Conservation (phyloP, 2,888 invertebrate genomes). For the Cancer borealis region DNA sequence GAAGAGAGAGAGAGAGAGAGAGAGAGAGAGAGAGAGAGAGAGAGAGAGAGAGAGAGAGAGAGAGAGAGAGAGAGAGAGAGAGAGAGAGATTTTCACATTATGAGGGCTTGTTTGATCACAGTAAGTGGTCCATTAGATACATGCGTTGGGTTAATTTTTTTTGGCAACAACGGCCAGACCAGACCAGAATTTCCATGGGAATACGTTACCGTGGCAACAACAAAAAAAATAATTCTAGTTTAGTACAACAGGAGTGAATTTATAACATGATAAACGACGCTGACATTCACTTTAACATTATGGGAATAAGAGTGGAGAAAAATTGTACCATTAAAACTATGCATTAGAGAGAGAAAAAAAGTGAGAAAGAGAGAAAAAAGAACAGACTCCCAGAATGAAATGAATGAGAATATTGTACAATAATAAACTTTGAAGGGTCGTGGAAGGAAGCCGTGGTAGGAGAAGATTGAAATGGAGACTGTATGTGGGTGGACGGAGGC, state of each 20-base stretch:
- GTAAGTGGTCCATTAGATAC: constrained; percentile 24
- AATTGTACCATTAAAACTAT: not conserved
- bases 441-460: too few species aligned
- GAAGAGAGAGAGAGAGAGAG: constrained; percentile 38
- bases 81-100: constrained; percentile 29
- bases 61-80: constrained; percentile 40
- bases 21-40: not conserved
- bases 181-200: constrained; percentile 2
- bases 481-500: too few species aligned
- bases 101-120: constrained; percentile 15
- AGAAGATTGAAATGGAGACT: too few species aligned
- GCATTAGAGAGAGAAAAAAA: not conserved
- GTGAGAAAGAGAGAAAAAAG: not conserved
- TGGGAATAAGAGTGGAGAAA: not conserved
- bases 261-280: not conserved
- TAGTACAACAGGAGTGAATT: not conserved
- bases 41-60: constrained; percentile 24
- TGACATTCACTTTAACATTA: not conserved
- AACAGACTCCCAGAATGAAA: too few species aligned
- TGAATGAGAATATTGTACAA: too few species aligned
- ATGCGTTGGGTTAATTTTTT: not conserved
- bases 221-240: not conserved
- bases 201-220: not conserved
- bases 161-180: not conserved
- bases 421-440: too few species aligned